These are phyloP conservation scores for Antechinus flavipes DNA, from an alignment of 2,113 vertebrate species.

Conservation along the genomic window DNA sequence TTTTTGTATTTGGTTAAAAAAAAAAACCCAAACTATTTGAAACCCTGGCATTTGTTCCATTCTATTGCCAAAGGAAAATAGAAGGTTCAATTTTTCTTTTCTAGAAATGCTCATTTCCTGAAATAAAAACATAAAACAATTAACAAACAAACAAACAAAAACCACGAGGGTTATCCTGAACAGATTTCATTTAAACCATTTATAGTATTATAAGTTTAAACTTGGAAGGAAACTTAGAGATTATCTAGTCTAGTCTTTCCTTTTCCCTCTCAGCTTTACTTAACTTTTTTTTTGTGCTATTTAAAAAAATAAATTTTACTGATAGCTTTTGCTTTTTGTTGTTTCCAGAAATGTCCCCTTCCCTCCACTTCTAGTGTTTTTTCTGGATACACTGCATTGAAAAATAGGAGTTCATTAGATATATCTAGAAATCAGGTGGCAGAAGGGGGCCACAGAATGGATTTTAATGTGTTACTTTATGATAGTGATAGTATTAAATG, in stretches of 20 bases:
- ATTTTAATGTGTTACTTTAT: not conserved
- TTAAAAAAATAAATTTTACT: not conserved
- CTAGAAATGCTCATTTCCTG: not conserved
- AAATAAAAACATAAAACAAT: not conserved
- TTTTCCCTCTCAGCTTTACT: not conserved
- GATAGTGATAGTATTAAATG: not conserved
- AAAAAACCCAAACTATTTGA: not conserved
- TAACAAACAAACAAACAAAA: no score
- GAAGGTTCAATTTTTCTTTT: conserved; percentile 13
- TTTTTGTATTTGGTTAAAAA: not conserved
- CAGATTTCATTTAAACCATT: not conserved
- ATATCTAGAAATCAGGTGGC: not conserved
- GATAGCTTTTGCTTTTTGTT: not conserved
- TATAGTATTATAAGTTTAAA: not conserved
- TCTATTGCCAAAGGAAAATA: conserved; percentile 1
- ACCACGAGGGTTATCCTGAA: not conserved
- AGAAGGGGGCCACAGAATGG: accelerated
- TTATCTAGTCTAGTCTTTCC: not conserved
- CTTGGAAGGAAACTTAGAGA: not conserved
- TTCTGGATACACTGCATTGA: not conserved
- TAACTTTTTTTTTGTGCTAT: not conserved
- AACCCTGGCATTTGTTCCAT: conserved; percentile 14
- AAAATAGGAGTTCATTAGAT: not conserved
- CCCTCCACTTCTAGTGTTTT: not conserved
- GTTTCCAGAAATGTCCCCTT: not conserved